Percentiles rank a stretch among this genome's conserved stretches.
Conservation (phyloP, 64 coral and sea anemone species). For the Catalaphyllia jardinei region DNA sequence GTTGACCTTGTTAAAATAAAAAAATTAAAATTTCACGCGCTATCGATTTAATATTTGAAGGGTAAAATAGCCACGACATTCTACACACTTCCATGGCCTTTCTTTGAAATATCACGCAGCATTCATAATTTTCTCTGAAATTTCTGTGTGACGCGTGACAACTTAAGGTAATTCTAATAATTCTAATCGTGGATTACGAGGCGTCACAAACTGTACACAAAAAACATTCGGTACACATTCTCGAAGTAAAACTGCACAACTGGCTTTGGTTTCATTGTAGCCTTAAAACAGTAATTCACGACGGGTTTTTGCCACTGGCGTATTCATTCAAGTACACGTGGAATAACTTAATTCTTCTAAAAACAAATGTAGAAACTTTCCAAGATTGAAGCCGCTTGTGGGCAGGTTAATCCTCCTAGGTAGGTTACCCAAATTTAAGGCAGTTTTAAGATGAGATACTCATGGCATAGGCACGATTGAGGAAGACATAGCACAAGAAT, state of each 20-base stretch:
- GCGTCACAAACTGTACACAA: background rate
- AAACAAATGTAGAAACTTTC: constrained; percentile 2
- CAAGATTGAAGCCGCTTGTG: background rate
- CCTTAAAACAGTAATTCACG: background rate
- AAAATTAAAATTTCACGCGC: constrained; percentile 8
- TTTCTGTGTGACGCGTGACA: background rate
- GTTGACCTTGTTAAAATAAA: background rate
- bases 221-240: constrained; percentile 22
- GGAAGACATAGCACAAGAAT: too few relatives aligned
- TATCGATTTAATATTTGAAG: background rate
- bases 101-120: background rate
- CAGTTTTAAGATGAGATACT: background rate
- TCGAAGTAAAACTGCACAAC: constrained; percentile 10
- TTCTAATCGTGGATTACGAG: background rate
- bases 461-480: too few relatives aligned
- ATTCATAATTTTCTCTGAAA: background rate
- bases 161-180: background rate
- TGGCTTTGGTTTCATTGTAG: background rate
- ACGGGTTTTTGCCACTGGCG: background rate
- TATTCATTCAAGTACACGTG: background rate
- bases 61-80: background rate
- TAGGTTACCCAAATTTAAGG: background rate
- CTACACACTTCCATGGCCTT: background rate
- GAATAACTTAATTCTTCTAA: constrained; percentile 40
- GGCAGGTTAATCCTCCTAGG: background rate